Percentiles rank a stretch among this genome's conserved stretches.
Evolutionary conservation across 2,797 vertebrate genomes (phyloP).

Genomic region (Apogon hyalosoma): DNA sequence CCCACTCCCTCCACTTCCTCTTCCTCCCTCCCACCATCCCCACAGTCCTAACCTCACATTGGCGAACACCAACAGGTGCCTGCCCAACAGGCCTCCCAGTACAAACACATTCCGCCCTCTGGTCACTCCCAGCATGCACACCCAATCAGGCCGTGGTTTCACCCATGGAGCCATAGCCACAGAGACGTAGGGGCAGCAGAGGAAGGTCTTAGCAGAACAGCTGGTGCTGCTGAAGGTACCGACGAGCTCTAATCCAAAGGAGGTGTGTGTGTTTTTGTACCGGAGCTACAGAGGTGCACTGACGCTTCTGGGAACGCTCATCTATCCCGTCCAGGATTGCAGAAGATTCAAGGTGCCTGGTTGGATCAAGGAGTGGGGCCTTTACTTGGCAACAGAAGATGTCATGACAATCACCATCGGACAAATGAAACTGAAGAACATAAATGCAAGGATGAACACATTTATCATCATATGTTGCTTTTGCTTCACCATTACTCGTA

Average conservation of each 20-base stretch:
- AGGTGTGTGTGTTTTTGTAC: constrained; percentile 6
- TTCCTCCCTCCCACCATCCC: constrained; percentile 50
- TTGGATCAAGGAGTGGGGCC: background rate
- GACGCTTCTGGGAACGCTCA: constrained; percentile 5
- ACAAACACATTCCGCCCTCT: constrained; percentile 78
- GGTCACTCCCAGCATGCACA: constrained; percentile 70
- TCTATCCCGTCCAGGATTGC: constrained; percentile 13
- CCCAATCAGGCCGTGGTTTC: constrained; percentile 71
- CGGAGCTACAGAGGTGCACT: background rate
- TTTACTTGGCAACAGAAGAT: constrained; percentile 48
- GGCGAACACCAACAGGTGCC: constrained; percentile 85
- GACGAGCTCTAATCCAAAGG: constrained; percentile 1
- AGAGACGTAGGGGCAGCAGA: constrained; percentile 33
- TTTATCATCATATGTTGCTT: constrained; percentile 68
- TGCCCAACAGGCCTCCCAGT: constrained; percentile 71
- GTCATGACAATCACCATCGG: constrained; percentile 35
- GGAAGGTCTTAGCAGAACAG: constrained; percentile 15
- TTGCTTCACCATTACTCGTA: constrained; percentile 76
- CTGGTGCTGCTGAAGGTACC: constrained; percentile 17
- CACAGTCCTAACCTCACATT: constrained; percentile 68
- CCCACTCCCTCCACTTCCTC: constrained; percentile 57
- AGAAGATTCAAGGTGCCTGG: background rate
- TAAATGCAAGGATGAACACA: constrained; percentile 32
- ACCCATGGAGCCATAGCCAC: constrained; percentile 57
- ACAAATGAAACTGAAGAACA: constrained; percentile 53